Conservation (phyloP, 2,797 vertebrate genomes). For the Diglossa cyanea region DNA sequence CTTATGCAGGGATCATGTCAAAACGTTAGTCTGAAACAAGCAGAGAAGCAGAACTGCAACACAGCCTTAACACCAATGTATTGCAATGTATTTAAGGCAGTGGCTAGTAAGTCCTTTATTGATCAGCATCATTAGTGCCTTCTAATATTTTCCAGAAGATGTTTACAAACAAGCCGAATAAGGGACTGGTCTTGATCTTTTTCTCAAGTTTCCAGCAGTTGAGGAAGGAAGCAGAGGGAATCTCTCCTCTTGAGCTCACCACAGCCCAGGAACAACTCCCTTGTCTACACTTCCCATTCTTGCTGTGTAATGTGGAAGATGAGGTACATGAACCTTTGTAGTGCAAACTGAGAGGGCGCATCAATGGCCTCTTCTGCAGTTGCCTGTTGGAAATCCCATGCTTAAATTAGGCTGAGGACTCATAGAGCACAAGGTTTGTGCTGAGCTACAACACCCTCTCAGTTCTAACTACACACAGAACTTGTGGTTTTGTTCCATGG, state of each 20-base stretch:
- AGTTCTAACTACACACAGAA: neutral
- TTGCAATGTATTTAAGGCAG: neutral
- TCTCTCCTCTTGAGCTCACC: neutral
- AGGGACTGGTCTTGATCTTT: neutral
- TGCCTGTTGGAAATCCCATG: neutral
- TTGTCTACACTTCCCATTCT: neutral
- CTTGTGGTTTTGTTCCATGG: neutral
- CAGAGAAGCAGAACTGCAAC: neutral
- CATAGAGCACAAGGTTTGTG: neutral
- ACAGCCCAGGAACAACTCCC: neutral
- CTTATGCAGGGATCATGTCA: accelerated
- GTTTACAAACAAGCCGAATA: neutral
- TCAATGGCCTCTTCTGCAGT: neutral
- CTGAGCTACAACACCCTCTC: neutral
- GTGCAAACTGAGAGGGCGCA: neutral
- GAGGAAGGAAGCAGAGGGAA: neutral
- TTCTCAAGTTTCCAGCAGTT: neutral
- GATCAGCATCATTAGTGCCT: neutral
- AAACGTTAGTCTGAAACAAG: neutral
- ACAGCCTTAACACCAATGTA: neutral
- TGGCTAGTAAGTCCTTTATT: neutral
- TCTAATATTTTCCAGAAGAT: neutral
- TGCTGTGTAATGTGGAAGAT: accelerated
- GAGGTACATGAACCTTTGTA: neutral
- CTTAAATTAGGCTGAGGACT: neutral